Evolutionary conservation across 2,113 vertebrate species (phyloP), one percentile per base, ranked within the genome.

Genomic region (Perca fluviatilis): DNA sequence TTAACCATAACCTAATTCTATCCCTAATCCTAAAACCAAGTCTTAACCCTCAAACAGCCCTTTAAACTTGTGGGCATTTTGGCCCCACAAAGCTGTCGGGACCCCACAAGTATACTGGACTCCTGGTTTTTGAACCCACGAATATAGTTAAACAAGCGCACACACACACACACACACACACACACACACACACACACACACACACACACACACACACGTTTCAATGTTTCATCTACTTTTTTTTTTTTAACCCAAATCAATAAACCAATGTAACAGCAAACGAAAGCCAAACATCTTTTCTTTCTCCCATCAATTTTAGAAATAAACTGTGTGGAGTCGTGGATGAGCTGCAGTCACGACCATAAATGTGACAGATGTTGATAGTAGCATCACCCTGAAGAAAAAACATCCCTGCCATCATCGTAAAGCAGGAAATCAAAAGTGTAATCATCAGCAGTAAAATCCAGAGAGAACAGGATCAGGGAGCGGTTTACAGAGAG

Each of bases 351-450:
- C 73, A 18, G 74, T 49, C 61, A n/a, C 2, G 0, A 51, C 23
- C 73, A 62, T 66, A 70, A 77, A 82, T 62, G 65, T 82, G 58
- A 64, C 63, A 63, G 51, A 68, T 62, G 51, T 74, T 58, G 84
- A 67, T 40, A 10, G 58, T 27, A 53, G 63, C 47, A 50, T 16
- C 46, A 64, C 6, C 40, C 27, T 58, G 10, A 21, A 74, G 16
- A 76, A 63, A 40, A 61, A 30, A 2, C 5, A 60, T 23, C 23
- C 12, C 10, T 23, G 23, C 27, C 51, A 47, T 75, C 23, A 49
- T 67, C 70, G 65, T 49, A n/a, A 36, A 57, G 60, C 65, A 51
- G n/a, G 68, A 79, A 88, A 86, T 85, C 74, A 76, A 67, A 74
- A 68, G 49, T 69, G 62, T 53, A 74, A 64, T 79, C 70, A 85